A percentile compares a stretch with the other conserved stretches of the same genome.
Conservation (phyloP, 2,113 vertebrate genomes). For the Sinocyclocheilus anshuiensis region DNA sequence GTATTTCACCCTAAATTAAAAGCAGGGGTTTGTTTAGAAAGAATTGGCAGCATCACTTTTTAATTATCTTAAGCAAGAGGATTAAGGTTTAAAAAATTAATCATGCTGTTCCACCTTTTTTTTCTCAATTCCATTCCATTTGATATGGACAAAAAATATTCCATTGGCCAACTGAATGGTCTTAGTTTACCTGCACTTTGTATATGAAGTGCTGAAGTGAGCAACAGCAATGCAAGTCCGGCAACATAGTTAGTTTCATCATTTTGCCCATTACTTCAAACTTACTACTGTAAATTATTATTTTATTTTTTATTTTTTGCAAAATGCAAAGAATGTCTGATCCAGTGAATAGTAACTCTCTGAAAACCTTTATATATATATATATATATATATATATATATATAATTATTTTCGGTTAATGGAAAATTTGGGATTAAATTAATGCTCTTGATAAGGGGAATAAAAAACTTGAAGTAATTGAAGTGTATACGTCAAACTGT, state of each 20-base stretch:
- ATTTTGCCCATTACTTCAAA: too few relatives aligned
- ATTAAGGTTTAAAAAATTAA: neutral
- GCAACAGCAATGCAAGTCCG: too few relatives aligned
- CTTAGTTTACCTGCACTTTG: neutral
- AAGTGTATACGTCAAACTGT: neutral
- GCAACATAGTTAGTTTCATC: too few relatives aligned
- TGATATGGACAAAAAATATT: neutral
- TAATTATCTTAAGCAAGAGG: conserved; percentile 15
- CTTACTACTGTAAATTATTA: too few relatives aligned
- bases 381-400: too few relatives aligned
- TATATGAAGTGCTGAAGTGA: too few relatives aligned
- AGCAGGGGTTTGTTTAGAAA: conserved; percentile 2
- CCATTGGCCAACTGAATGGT: neutral
- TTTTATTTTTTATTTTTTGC: too few relatives aligned
- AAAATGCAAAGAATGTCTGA: too few relatives aligned
- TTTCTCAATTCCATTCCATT: neutral
- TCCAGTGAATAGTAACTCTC: too few relatives aligned
- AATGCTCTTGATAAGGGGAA: neutral
- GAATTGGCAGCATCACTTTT: neutral
- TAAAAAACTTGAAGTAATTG: neutral
- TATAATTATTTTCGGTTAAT: conserved; percentile 6
- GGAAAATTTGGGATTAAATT: neutral
- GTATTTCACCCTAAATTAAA: conserved; percentile 3
- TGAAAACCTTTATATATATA: too few relatives aligned
- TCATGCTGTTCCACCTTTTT: neutral